These are phyloP conservation scores for Chromoteleia sp. DNA, from an alignment of 2,888 invertebrate genomes.

Conservation along the genomic window DNA sequence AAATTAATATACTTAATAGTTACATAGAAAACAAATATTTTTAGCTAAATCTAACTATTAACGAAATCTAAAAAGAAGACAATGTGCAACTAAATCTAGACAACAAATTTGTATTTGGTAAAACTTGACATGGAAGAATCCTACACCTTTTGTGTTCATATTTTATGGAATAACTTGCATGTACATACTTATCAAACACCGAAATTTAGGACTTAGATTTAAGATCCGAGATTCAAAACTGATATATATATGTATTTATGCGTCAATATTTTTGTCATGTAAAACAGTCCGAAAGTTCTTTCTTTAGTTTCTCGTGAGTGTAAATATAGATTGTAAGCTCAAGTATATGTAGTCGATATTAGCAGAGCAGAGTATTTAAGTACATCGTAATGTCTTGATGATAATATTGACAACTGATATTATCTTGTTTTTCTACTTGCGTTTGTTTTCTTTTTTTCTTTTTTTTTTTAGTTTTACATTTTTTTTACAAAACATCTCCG, in stretches of 20 bases:
- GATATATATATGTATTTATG: slow-evolving; percentile 31
- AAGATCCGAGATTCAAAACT: slow-evolving; percentile 41
- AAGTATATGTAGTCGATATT: slow-evolving; percentile 51
- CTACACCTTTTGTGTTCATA: slow-evolving; percentile 7
- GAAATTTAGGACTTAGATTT: slow-evolving; percentile 32
- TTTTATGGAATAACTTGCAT: slow-evolving; percentile 37
- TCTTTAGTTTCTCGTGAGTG: slow-evolving; percentile 68
- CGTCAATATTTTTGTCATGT: slow-evolving; percentile 20
- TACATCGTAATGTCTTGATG: slow-evolving; percentile 18
- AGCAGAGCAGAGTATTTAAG: slow-evolving; percentile 29
- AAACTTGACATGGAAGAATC: slow-evolving; percentile 1
- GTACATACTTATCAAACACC: slow-evolving; percentile 56
- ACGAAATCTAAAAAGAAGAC: too few relatives aligned
- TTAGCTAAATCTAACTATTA: too few relatives aligned
- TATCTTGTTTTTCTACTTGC: slow-evolving; percentile 1
- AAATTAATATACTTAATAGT: too few relatives aligned
- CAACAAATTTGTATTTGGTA: too few relatives aligned
- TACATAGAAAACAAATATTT: too few relatives aligned
- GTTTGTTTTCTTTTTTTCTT: slow-evolving; percentile 17
- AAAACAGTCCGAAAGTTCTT: slow-evolving; percentile 27
- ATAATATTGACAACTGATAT: slow-evolving; percentile 23
- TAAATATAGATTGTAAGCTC: slow-evolving; percentile 79
- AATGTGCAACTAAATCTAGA: too few relatives aligned
- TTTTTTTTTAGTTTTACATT: slow-evolving; percentile 44
- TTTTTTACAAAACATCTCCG: slow-evolving; percentile 37